Evolutionary conservation across 2,888 invertebrate species (phyloP), one percentile per base, ranked within the genome.

Genomic region (Neoaliturus tenellus): DNA sequence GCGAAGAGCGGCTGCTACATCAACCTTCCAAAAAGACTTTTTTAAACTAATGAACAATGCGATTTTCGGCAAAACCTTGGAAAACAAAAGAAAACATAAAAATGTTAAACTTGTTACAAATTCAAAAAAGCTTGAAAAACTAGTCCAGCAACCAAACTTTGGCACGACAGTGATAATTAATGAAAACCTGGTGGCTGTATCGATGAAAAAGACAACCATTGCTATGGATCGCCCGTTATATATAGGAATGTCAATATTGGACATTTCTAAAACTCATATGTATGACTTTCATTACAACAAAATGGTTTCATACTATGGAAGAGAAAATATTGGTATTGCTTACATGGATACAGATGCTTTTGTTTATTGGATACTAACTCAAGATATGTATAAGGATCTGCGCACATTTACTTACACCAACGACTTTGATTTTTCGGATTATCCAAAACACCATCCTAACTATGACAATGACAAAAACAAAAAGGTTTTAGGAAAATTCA

Each of bases 21-120:
- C 88, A 48, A 87, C 89, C 20, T 90, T 90, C 87, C 88, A 90
- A 86, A 90, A 90, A 88, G 39, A 62, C 17, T 62, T 67, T 41
- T 81, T 39, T 67, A 81, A 62, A 39, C 10, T 67, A 62, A 81
- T 62, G 81, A 81, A 81, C 25, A 62, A 81, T 41, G 35, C 41
- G 23, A 39, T 81, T 8, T 81, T 81, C 25, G 81, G 81, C 1
- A 81, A 81, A 81, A 78, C 78, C 1, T 39, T 71, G 23, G 35
- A 71, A 39, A 35, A 71, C 28, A 33, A 71, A 71, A 71, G 71
- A 20, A 71, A 39, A 71, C 71, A 71, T 28, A 71, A 71, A 67
- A 71, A 39, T 71, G 28, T 35, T 20, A 71, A 71, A 71, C 5
- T 33, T 5, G 67, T 67, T 4, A 31, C 31, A 4, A 20, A 39